These are phyloP conservation scores for Drosophila pectinifera DNA, from an alignment of 1,140 invertebrate genomes.

Conservation along the genomic window DNA sequence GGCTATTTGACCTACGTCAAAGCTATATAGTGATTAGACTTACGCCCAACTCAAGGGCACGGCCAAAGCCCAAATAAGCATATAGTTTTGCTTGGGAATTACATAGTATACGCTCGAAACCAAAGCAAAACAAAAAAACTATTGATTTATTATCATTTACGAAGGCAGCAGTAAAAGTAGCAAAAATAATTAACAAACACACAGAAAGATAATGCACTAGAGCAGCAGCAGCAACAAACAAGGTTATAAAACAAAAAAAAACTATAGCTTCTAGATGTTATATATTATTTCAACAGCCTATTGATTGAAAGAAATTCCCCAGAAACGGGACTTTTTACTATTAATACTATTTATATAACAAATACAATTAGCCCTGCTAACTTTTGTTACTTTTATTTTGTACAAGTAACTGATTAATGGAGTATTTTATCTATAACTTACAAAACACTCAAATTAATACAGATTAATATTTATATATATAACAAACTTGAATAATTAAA, in stretches of 20 bases:
- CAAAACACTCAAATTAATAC: too few species aligned
- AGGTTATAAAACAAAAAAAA: neutral
- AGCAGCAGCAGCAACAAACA: neutral
- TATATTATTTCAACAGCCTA: neutral
- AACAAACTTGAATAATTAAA: too few species aligned
- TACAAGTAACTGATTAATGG: neutral
- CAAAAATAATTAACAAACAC: constrained; percentile 22
- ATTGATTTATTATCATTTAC: constrained; percentile 58
- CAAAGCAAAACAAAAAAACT: constrained; percentile 13
- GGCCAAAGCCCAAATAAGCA: neutral
- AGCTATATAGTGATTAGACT: constrained; percentile 16
- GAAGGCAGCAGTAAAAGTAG: constrained; percentile 18
- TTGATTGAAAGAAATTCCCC: neutral
- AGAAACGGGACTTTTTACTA: neutral
- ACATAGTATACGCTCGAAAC: neutral
- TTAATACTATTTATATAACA: too few species aligned
- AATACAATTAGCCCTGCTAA: too few species aligned
- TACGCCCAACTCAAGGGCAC: constrained; percentile 32
- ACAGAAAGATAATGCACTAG: constrained; percentile 7
- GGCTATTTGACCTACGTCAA: constrained; percentile 51
- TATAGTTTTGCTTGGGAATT: neutral
- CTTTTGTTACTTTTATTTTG: too few species aligned
- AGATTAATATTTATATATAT: too few species aligned
- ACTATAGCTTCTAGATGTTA: neutral
- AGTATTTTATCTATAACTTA: too few species aligned